A percentile compares a stretch with the other conserved stretches of the same genome.
phyloP scores from a whole-genome alignment of 2,888 invertebrate genomes.

The Xestia rhomboidea region DNA sequence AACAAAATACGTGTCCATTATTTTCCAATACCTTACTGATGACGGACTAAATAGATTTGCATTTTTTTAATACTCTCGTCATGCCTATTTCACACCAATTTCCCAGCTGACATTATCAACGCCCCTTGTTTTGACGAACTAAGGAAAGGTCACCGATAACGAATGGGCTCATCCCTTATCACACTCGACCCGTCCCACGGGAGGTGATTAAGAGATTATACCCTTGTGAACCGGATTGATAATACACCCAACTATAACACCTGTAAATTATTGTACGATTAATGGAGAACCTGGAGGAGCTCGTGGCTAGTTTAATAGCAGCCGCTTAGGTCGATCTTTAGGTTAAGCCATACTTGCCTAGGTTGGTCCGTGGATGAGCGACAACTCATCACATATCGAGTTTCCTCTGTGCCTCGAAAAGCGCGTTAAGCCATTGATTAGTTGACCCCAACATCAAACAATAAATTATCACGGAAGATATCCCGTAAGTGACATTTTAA shows the following conservation, averaged over 20 bases:
- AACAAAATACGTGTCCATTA: too few species aligned
- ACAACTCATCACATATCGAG: background rate
- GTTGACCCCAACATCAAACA: too few species aligned
- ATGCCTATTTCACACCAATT: background rate
- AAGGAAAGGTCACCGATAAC: conserved; percentile 35
- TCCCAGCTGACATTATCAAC: conserved; percentile 14
- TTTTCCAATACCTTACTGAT: too few species aligned
- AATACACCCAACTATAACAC: conserved; percentile 11
- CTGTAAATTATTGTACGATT: conserved; percentile 4
- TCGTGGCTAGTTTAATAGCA: background rate
- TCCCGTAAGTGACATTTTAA: too few species aligned
- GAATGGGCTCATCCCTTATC: conserved; percentile 47
- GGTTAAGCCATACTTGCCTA: background rate
- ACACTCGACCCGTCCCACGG: conserved; percentile 32
- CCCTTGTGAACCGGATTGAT: conserved; percentile 34
- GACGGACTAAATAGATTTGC: too few species aligned
- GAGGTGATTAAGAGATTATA: conserved; percentile 49
- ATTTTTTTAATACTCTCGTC: too few species aligned
- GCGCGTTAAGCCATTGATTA: background rate
- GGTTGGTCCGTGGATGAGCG: background rate
- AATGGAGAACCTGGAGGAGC: too few species aligned
- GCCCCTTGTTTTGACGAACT: conserved; percentile 31
- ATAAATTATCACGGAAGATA: too few species aligned
- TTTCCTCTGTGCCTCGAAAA: background rate
- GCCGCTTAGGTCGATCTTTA: background rate